Conservation (phyloP, 2,888 invertebrate genomes). For the Drosophila imparisetae region DNA sequence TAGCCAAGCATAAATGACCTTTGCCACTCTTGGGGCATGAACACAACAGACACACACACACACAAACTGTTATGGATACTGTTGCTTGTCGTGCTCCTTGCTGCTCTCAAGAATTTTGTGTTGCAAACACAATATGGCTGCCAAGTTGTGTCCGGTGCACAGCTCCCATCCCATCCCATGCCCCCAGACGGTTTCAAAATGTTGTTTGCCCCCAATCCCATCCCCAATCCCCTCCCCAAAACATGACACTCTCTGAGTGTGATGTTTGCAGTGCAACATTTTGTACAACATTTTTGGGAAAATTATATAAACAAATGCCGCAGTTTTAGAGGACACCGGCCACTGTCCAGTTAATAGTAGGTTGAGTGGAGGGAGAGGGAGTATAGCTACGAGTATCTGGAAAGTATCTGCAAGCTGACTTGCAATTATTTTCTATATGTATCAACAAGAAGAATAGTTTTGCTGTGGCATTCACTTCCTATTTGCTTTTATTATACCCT, state of each 20-base stretch:
- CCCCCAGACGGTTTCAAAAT: constrained; percentile 26
- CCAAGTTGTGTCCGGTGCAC: constrained; percentile 40
- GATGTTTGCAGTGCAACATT: constrained; percentile 56
- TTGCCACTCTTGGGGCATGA: constrained; percentile 56
- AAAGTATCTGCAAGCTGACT: constrained; percentile 8
- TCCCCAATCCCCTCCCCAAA: constrained; percentile 16
- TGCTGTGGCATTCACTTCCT: constrained; percentile 3
- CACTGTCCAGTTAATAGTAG: constrained; percentile 27
- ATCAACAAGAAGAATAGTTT: constrained; percentile 10
- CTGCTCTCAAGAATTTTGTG: constrained; percentile 41
- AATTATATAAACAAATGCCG: constrained; percentile 74
- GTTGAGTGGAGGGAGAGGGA: neutral
- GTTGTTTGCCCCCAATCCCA: constrained; percentile 28
- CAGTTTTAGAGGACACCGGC: constrained; percentile 24
- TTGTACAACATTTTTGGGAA: constrained; percentile 69
- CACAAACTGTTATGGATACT: constrained; percentile 37
- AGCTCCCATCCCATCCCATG: neutral
- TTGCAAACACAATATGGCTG: constrained; percentile 53
- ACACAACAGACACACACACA: constrained; percentile 5
- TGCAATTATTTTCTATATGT: neutral
- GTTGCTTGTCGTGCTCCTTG: constrained; percentile 44
- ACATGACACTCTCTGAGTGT: constrained; percentile 52
- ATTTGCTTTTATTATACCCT: neutral
- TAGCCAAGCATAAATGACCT: constrained; percentile 63
- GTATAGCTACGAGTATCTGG: constrained; percentile 1